These are phyloP conservation scores for Bombus cullumanus DNA, from an alignment of 1,140 invertebrate genomes.

Conservation along the genomic window DNA sequence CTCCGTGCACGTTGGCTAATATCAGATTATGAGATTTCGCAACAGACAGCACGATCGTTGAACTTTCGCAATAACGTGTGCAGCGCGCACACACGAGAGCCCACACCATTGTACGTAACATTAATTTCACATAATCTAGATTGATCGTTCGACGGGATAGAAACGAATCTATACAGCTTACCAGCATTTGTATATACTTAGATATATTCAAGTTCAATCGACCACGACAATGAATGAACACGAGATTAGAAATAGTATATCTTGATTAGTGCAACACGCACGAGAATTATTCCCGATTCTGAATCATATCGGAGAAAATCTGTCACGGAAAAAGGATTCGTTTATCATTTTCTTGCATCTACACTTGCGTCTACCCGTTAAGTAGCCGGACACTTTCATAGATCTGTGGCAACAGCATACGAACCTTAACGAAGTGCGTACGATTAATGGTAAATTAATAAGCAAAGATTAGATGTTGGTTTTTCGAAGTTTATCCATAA, in stretches of 20 bases:
- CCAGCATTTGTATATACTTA: too few relatives aligned
- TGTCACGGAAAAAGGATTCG: not conserved
- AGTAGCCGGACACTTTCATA: not conserved
- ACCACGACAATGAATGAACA: not conserved
- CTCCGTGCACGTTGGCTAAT: slow-evolving; percentile 45
- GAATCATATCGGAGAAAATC: not conserved
- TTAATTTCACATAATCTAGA: slow-evolving; percentile 36
- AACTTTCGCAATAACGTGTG: slow-evolving; percentile 50
- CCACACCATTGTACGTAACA: slow-evolving; percentile 10
- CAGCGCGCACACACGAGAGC: slow-evolving; percentile 1
- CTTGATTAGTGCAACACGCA: not conserved
- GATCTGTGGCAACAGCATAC: not conserved
- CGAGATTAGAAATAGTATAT: not conserved
- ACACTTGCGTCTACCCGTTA: not conserved
- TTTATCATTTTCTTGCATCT: not conserved
- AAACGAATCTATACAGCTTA: not conserved
- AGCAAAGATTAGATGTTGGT: too few relatives aligned
- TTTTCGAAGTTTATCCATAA: too few relatives aligned
- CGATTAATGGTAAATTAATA: too few relatives aligned
- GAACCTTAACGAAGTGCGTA: too few relatives aligned
- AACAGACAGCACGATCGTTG: slow-evolving; percentile 43
- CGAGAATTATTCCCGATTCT: not conserved
- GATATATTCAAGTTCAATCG: slow-evolving; percentile 19
- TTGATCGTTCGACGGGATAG: not conserved
- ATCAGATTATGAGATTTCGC: slow-evolving; percentile 62